Base-by-base conservation (phyloP, 2,888 invertebrate genomes). In the Eretmocerus hayati region DNA sequence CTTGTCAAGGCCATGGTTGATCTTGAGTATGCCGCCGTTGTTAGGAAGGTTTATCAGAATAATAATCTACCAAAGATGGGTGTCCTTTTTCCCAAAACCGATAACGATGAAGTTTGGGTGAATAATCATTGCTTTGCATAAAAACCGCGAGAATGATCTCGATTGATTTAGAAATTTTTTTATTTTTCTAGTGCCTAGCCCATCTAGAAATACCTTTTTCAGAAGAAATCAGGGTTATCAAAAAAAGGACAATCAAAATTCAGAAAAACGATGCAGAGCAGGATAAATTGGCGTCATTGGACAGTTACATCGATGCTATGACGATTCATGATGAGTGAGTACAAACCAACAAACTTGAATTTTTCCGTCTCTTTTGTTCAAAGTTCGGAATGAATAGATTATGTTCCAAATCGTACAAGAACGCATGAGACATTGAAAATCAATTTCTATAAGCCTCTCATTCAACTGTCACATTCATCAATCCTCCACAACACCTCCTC, bases 1-100 rank as follows among this genome's bases (percentile, higher is more conserved):
- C 32, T 56, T 31, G 19, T 56, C 4, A 22, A 42, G 45, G 52
- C 50, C 5, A 55, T 56, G 56, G 38, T 40, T 26, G 31, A 52
- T 8, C 33, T 33, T 6, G 18, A 52, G 26, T 51, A 44, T 19
- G 53, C 26, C 18, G 56, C 53, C 9, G 46, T 56, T 19, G 53
- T 55, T 6, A 46, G 53, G 30, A 56, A 53, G 45, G 51, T 55
- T 38, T 50, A 55, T 41, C 23, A 18, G 2, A 8, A 43, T 8
- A 52, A 51, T 41, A 46, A 20, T 37, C 4, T 46, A 11, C 55
- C 56, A 4, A 55, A 46, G 50, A 55, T 55, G 53, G 56, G 55
- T 30, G 36, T 51, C 21, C 39, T 56, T 16, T 56, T 55, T 47
- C 56, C 56, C 8, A 49, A 46, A 48, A 11, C 50, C 3, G 43